Percentiles rank a stretch among this genome's conserved stretches.
Evolutionary conservation across 1,140 invertebrate species (phyloP).

Genomic region (Trigoniulus corallinus): DNA sequence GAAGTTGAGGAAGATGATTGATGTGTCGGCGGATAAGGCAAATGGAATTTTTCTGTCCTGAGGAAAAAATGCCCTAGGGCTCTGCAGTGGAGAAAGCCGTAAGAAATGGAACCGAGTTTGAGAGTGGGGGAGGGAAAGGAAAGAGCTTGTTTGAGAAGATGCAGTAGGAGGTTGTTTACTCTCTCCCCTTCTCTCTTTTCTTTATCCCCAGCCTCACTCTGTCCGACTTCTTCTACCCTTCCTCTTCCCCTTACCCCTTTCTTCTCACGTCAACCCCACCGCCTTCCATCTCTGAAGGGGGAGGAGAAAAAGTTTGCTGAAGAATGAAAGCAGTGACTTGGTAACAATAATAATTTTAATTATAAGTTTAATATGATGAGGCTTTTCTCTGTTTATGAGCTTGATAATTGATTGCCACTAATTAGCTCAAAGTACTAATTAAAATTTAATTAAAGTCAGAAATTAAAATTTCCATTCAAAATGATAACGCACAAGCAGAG

Average conservation of each 20-base stretch:
- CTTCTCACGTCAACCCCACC: neutral
- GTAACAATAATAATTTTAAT: constrained; percentile 11
- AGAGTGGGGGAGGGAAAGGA: too few relatives aligned
- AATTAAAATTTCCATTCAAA: constrained; percentile 14
- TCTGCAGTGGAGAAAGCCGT: too few relatives aligned
- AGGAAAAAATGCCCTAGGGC: too few relatives aligned
- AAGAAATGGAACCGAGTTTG: too few relatives aligned
- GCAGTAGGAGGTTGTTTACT: too few relatives aligned
- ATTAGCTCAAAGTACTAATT: constrained; percentile 16
- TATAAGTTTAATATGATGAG: constrained; percentile 11
- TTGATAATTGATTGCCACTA: constrained; percentile 16
- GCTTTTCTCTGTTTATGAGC: constrained; percentile 13
- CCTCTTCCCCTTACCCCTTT: neutral
- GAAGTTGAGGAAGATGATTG: too few relatives aligned
- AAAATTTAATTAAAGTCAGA: constrained; percentile 18
- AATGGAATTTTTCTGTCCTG: too few relatives aligned
- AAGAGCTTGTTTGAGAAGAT: too few relatives aligned
- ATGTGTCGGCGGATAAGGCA: too few relatives aligned
- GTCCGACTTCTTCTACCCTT: too few relatives aligned
- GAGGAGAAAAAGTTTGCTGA: neutral
- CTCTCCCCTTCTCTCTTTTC: too few relatives aligned
- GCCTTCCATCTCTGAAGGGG: neutral
- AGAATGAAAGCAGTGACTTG: neutral
- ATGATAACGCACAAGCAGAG: neutral
- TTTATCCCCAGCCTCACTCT: too few relatives aligned